These are phyloP conservation scores for Drosophila pandora DNA, from an alignment of 1,140 invertebrate genomes.

Conservation along the genomic window DNA sequence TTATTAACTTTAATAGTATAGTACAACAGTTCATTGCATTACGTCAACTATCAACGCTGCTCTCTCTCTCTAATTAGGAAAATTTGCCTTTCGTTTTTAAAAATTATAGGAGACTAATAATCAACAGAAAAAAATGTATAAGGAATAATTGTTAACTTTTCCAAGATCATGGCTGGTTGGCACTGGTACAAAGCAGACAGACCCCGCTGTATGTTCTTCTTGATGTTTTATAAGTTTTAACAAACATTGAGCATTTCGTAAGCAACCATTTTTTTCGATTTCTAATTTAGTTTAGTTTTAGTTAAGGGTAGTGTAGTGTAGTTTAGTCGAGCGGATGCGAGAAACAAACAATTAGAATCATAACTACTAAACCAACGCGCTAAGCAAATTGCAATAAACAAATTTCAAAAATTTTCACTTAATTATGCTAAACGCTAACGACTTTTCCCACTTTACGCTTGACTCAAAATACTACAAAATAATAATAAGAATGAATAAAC, in stretches of 20 bases:
- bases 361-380: slow-evolving; percentile 70
- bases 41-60: slow-evolving; percentile 64
- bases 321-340: slow-evolving; percentile 36
- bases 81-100: slow-evolving; percentile 16
- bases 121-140: slow-evolving; percentile 40
- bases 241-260: slow-evolving; percentile 74
- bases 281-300: slow-evolving; percentile 20
- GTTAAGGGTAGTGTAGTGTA: neutral
- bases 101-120: slow-evolving; percentile 19
- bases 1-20: slow-evolving; percentile 53
- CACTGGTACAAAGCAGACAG: slow-evolving; percentile 65
- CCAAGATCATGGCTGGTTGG: slow-evolving; percentile 59
- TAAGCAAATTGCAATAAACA: slow-evolving; percentile 74
- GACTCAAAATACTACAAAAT: slow-evolving; percentile 70
- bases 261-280: slow-evolving; percentile 36
- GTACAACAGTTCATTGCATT: slow-evolving; percentile 72
- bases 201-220: slow-evolving; percentile 39
- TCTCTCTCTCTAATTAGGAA: slow-evolving; percentile 52
- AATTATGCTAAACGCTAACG: slow-evolving; percentile 73
- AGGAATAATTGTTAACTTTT: slow-evolving; percentile 41
- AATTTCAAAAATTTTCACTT: slow-evolving; percentile 66
- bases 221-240: slow-evolving; percentile 17
- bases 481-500: slow-evolving; percentile 64
- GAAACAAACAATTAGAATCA: slow-evolving; percentile 52
- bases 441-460: slow-evolving; percentile 61